Base-by-base conservation (phyloP, 2,113 vertebrate species). In the Gasterosteus aculeatus region DNA sequence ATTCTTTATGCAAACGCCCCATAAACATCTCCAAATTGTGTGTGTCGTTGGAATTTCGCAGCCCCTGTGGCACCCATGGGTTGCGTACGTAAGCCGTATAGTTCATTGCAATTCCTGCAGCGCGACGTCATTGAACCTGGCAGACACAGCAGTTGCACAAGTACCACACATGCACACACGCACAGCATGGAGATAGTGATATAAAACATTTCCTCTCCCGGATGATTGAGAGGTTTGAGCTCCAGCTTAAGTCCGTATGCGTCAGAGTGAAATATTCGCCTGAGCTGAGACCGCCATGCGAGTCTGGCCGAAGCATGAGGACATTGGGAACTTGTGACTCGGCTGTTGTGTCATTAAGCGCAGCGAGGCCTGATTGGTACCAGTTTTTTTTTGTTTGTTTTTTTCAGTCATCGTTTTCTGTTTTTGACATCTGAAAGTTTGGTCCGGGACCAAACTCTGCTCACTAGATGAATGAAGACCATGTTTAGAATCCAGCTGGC, bases 61-160 rank as follows among this genome's bases (percentile, higher is more conserved):
- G 64, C 66, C 41, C 78, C 66, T 77, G 66, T 84, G 80, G 81
- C 71, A 78, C 82, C 73, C 81, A 79, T 29, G 69, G 69, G 79
- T 85, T 84, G 78, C 76, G 60, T 80, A 76, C 73, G 14, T 57
- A 81, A 26, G 74, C 72, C 19, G 54, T 87, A 86, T 80, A 83
- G 78, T 85, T 87, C 79, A 85, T 85, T 80, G 83, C 84, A 78
- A 90, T 90, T 91, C 89, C 85, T 87, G 15, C 63, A 19, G 82
- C 58, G 41, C 77, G 51, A 84, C 80, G 89, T 91, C 91, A 91
- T 85, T 54, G 75, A 79, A 79, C 85, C 77, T 89, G 82, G 84
- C 80, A 78, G 59, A 63, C 63, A 41, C 57, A 16, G 73, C 81
- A 77, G 44, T 88, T 82, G 66, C 83, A 65, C 60, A 39, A 76